Percentiles rank a stretch among this genome's conserved stretches.
phyloP scores from a whole-genome alignment of 1,140 invertebrate species.

The Drosophila triauraria region DNA sequence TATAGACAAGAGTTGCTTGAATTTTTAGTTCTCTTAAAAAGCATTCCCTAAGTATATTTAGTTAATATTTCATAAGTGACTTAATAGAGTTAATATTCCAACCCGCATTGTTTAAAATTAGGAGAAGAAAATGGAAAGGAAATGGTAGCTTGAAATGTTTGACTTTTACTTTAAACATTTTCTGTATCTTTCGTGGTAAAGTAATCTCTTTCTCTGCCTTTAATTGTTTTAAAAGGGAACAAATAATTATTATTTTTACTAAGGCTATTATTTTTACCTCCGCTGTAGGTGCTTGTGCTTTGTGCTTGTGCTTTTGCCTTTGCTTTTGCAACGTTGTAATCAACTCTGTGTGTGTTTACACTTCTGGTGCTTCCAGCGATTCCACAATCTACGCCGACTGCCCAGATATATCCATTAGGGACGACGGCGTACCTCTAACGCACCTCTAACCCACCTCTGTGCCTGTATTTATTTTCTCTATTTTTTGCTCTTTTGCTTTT shows the following conservation, averaged over 20 bases:
- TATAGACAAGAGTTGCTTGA: too few relatives aligned
- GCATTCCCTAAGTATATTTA: too few relatives aligned
- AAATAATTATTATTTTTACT: neutral
- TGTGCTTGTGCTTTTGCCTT: neutral
- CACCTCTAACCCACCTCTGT: neutral
- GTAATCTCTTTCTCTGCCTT: neutral
- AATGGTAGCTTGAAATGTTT: too few relatives aligned
- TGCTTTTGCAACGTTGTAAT: conserved; percentile 29
- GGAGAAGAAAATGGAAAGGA: too few relatives aligned
- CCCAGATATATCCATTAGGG: conserved; percentile 13
- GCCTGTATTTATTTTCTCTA: conserved; percentile 7
- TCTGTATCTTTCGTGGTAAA: neutral
- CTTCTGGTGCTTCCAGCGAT: conserved; percentile 36
- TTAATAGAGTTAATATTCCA: too few relatives aligned
- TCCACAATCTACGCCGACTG: conserved; percentile 25
- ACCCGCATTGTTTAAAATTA: too few relatives aligned
- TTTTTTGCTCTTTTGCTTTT: neutral
- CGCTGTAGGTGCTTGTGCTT: conserved; percentile 8
- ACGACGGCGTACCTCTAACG: neutral
- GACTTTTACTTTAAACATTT: neutral
- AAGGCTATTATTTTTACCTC: neutral
- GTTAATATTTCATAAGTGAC: too few relatives aligned
- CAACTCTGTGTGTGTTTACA: conserved; percentile 10
- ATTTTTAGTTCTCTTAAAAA: too few relatives aligned
- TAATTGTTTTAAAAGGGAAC: neutral